These are phyloP conservation scores for Panthera tigris DNA, from an alignment of 2,113 vertebrate species.

Conservation along the genomic window DNA sequence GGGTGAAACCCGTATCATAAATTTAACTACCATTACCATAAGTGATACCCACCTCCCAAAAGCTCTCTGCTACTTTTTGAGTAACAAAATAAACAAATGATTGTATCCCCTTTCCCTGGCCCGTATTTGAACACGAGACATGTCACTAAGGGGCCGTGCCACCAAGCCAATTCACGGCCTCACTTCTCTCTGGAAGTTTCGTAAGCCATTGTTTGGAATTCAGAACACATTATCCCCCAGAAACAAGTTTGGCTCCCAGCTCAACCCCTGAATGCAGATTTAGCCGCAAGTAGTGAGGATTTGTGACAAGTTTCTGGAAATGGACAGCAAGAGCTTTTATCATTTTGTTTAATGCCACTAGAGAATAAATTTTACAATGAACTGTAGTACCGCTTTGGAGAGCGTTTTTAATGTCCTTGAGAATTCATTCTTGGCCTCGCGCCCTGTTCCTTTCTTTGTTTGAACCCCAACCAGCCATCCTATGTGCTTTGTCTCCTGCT, in stretches of 20 bases:
- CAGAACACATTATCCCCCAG: constrained; percentile 45
- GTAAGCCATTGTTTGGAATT: constrained; percentile 41
- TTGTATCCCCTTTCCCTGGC: neutral
- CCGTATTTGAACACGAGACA: neutral
- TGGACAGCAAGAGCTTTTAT: neutral
- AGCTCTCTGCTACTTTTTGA: neutral
- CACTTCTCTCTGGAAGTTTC: neutral
- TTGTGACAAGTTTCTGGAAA: neutral
- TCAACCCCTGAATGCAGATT: constrained; percentile 53
- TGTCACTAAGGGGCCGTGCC: neutral
- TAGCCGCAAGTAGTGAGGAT: neutral
- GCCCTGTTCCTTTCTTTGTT: neutral
- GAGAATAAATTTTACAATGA: neutral
- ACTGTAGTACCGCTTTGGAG: neutral
- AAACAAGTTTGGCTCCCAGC: constrained; percentile 27
- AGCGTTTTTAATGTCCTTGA: neutral
- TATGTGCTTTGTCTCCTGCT: neutral
- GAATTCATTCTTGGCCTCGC: neutral
- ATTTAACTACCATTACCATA: neutral
- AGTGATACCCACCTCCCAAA: neutral
- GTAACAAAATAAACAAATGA: neutral
- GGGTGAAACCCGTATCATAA: neutral
- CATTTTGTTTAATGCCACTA: neutral
- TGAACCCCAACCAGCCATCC: neutral
- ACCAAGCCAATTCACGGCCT: neutral